Evolutionary conservation across 2,888 invertebrate genomes (phyloP), one percentile per base, ranked within the genome.

Genomic region (Pollenia angustigena): DNA sequence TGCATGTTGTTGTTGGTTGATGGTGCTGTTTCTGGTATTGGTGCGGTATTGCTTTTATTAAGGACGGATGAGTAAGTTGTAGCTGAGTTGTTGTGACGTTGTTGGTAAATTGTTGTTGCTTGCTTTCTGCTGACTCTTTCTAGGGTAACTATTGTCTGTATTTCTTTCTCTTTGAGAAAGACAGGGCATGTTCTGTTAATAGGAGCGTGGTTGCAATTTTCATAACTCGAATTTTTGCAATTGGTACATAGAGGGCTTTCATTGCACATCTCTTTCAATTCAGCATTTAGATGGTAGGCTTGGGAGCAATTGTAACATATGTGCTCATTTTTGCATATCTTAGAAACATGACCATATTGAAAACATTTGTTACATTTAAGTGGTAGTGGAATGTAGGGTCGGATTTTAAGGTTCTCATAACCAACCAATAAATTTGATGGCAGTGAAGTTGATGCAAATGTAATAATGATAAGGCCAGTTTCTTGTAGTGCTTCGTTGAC

Each of bases 351-450:
- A 7, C 66, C 78, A n/a, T 44, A 66, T 18, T 44, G 54, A 0
- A 42, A 18, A 42, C 62, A 76, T 14, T 75, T 62, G 7, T 76
- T 76, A 42, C 50, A 76, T 48, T 44, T 78, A 1, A 76, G 0
- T 1, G 76, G 64, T 0, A 75, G 12, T 16, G 64, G 76, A 7
- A 76, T 54, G 42, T 76, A 84, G 14, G 83, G 69, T 2, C 85
- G 56, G 11, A 62, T 32, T 40, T n/a, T 68, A 1, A 81, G 44
- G 48, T 69, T 79, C 60, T 79, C 48, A 11, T 79, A 69, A 6
- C 68, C 60, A 16, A 79, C 60, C 1, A 2, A 12, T 40, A 79
- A 3, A 12, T 78, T 46, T 1, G 0, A n/a, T 54, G 66, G 66
- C 9, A 66, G 8, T 3, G 23, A 68, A 1, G 50, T 58, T 0